Percentiles rank a stretch among this genome's conserved stretches.
Conservation (phyloP, 2,113 vertebrate species). For the Nothoprocta perdicaria region DNA sequence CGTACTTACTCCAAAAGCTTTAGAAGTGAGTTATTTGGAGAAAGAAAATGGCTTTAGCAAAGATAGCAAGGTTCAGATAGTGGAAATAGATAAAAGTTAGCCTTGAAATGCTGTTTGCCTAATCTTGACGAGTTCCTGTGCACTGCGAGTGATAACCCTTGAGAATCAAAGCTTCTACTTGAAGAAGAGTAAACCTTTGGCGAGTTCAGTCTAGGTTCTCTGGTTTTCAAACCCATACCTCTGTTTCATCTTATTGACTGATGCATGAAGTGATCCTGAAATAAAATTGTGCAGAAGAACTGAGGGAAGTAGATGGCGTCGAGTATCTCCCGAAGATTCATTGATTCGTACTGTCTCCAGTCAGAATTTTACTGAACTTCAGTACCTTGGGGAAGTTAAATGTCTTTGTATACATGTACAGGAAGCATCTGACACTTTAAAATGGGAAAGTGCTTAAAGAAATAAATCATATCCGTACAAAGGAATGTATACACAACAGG, state of each 20-base stretch:
- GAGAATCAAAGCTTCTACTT: constrained; percentile 55
- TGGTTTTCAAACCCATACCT: constrained; percentile 24
- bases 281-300: neutral
- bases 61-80: constrained; percentile 47
- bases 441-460: constrained; percentile 68
- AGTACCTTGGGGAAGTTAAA: constrained; percentile 63
- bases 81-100: constrained; percentile 40
- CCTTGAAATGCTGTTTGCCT: constrained; percentile 56
- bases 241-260: constrained; percentile 44
- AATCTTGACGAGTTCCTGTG: constrained; percentile 50
- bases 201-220: constrained; percentile 13
- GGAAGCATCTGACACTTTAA: constrained; percentile 74
- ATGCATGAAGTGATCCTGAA: constrained; percentile 10
- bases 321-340: neutral
- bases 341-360: neutral
- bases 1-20: neutral
- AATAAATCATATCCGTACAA: constrained; percentile 60
- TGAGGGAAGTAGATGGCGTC: neutral
- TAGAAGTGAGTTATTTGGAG: constrained; percentile 35
- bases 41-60: constrained; percentile 35
- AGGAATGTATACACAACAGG: constrained; percentile 67
- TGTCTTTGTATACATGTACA: constrained; percentile 69
- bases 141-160: constrained; percentile 53
- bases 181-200: constrained; percentile 37
- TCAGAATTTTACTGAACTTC: constrained; percentile 42